Conservation (phyloP, 2,888 invertebrate species). For the Microctonus aethiopoides region DNA sequence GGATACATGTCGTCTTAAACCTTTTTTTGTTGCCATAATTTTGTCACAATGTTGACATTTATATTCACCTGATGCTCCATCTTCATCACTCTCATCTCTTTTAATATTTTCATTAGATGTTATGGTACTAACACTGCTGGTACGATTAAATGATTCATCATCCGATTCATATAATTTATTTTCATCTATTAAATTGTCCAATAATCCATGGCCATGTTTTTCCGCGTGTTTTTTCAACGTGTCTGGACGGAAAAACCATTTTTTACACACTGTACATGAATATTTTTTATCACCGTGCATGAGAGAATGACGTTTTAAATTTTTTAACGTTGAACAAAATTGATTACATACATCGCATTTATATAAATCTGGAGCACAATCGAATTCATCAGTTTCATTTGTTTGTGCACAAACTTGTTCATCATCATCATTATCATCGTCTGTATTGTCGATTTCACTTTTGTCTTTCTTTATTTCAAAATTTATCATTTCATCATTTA, state of each 20-base stretch:
- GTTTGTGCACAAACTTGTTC: conserved; percentile 37
- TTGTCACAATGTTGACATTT: conserved; percentile 65
- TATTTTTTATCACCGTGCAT: conserved; percentile 66
- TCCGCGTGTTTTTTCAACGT: conserved; percentile 65
- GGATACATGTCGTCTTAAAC: conserved; percentile 62
- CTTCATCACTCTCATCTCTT: conserved; percentile 43
- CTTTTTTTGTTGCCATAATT: conserved; percentile 64
- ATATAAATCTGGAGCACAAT: conserved; percentile 58
- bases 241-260: conserved; percentile 64
- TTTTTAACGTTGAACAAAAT: conserved; percentile 62
- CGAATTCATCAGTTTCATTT: conserved; percentile 52
- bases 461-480: conserved; percentile 44
- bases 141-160: conserved; percentile 47
- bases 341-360: conserved; percentile 62
- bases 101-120: conserved; percentile 23
- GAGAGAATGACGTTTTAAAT: conserved; percentile 59
- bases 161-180: conserved; percentile 64
- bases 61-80: conserved; percentile 49
- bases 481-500: conserved; percentile 27
- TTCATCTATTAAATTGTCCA: conserved; percentile 62
- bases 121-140: not conserved
- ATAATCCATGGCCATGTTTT: conserved; percentile 62
- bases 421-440: conserved; percentile 53
- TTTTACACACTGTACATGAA: conserved; percentile 64
- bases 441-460: conserved; percentile 52